Base-by-base conservation (phyloP, 2,888 invertebrate species). In the Synergus laeviventris region DNA sequence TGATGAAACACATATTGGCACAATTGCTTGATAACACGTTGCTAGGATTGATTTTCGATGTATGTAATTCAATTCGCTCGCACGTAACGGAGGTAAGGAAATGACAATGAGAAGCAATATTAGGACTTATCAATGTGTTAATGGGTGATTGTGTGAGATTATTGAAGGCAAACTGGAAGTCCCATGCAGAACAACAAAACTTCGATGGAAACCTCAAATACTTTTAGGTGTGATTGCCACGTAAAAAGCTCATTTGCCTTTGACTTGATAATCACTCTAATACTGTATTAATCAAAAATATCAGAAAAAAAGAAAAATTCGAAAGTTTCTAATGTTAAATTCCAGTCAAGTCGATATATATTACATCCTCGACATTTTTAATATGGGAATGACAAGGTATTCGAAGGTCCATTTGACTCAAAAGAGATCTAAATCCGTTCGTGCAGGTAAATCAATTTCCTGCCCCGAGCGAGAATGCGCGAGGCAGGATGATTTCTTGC, bases 11-110 rank as follows among this genome's bases (percentile, higher is more conserved):
- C 75, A 81, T 85, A 85, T 85, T 85, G 82, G 83, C 82, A 83
- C 84, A 85, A 85, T 84, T 81, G 82, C 79, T 80, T 77, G 75
- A 38, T 70, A 78, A 78, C 84, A 85, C 84, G 84, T 84, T 78
- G 77, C 73, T 24, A 31, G 11, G n/a, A 70, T 36, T 70, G 70
- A 49, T 70, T 70, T 70, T 49, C 16, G n/a, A n/a, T 49, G 70
- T 70, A n/a, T 49, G 70, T 70, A 45, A 70, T 45, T 70, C 24
- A 42, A 45, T 66, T 45, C 2, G 11, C 14, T 70, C n/a, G 31
- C 31, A 49, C n/a, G 31, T 49, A 70, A 36, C 16, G 12, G 24
- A 24, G 12, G 56, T 56, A 56, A 56, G 56, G 21, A 14, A 31
- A 42, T n/a, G 11, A n/a, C 36, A 45, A 49, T 31, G n/a, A 5